Percentiles rank a stretch among this genome's conserved stretches.
These are phyloP conservation scores for Scelioninae gen. 2 DNA, from an alignment of 2,888 invertebrate genomes.

Conservation along the genomic window DNA sequence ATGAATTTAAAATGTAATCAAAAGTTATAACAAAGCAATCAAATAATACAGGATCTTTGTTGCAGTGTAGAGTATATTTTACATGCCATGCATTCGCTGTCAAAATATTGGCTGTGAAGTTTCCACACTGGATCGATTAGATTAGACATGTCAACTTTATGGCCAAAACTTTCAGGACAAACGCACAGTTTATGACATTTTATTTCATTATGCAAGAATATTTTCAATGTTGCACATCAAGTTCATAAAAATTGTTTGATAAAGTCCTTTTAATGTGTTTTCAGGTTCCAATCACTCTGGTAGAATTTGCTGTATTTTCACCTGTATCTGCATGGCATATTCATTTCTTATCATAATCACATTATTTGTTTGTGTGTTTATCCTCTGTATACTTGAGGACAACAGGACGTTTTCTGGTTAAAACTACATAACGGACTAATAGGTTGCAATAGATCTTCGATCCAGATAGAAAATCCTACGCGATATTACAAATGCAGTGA, in stretches of 20 bases:
- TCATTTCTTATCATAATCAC: constrained; percentile 55
- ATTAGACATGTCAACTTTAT: too few species aligned
- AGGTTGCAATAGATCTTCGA: constrained; percentile 57
- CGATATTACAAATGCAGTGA: constrained; percentile 55
- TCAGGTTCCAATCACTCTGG: constrained; percentile 49
- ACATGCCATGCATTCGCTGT: too few species aligned
- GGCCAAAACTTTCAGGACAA: too few species aligned
- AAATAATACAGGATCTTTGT: too few species aligned
- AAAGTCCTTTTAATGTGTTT: constrained; percentile 16
- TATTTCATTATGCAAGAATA: constrained; percentile 17
- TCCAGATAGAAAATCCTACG: constrained; percentile 56
- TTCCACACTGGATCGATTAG: too few species aligned
- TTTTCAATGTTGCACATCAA: background rate
- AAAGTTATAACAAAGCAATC: too few species aligned
- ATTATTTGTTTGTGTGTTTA: constrained; percentile 48
- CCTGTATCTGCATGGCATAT: constrained; percentile 53
- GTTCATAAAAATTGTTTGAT: constrained; percentile 21
- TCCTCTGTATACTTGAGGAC: constrained; percentile 56
- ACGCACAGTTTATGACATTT: background rate
- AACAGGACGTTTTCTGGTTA: constrained; percentile 59
- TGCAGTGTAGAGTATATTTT: too few species aligned
- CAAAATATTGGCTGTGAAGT: too few species aligned
- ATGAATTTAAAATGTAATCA: too few species aligned
- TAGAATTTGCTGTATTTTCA: constrained; percentile 65
- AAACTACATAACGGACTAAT: constrained; percentile 58